phyloP scores from a whole-genome alignment of 2,797 vertebrate genomes.

The Protonibea diacanthus region DNA sequence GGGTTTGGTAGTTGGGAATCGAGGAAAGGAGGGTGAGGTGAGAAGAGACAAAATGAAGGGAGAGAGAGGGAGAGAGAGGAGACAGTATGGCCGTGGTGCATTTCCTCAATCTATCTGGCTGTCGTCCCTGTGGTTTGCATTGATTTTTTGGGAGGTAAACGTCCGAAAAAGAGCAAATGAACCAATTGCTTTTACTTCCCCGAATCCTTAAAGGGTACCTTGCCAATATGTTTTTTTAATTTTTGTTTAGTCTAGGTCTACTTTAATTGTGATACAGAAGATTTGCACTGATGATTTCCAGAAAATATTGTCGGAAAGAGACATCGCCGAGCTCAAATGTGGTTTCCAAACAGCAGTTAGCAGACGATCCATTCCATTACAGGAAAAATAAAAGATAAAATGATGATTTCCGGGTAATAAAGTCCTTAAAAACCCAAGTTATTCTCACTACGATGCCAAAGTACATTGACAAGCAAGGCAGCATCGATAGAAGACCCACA shows the following conservation, averaged over 20 bases:
- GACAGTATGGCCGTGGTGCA: conserved; percentile 13
- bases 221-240: not conserved
- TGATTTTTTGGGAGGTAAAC: conserved; percentile 40
- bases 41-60: conserved; percentile 11
- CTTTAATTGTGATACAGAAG: too few species aligned
- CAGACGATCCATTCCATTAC: not conserved
- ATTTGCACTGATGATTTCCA: not conserved
- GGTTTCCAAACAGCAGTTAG: not conserved
- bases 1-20: conserved; percentile 30
- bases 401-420: not conserved
- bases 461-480: not conserved
- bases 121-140: not conserved
- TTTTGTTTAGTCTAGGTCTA: not conserved
- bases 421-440: not conserved
- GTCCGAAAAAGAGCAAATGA: conserved; percentile 10
- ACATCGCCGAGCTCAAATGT: not conserved
- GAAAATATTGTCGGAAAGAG: not conserved
- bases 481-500: too few species aligned
- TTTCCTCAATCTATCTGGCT: conserved; percentile 31
- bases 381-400: not conserved
- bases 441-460: not conserved
- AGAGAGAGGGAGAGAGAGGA: conserved; percentile 9
- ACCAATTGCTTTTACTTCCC: not conserved
- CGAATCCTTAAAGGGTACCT: not conserved
- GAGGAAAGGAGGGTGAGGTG: conserved; percentile 14